These are phyloP conservation scores for Halictus ligatus DNA, from an alignment of 2,888 invertebrate species.

Conservation along the genomic window DNA sequence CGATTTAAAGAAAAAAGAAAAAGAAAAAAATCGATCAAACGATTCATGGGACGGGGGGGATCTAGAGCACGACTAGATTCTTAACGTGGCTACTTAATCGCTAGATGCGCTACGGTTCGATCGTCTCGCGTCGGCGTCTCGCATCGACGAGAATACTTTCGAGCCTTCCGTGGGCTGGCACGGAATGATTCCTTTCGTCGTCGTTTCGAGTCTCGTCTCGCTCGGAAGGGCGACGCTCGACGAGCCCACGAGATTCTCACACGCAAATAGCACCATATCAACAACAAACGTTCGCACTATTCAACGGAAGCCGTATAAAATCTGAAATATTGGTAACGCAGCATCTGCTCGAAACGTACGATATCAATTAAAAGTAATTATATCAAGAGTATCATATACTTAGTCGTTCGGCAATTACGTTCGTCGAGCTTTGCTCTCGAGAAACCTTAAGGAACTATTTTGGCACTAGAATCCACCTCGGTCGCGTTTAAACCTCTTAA, in stretches of 20 bases:
- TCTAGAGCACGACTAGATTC: constrained; percentile 39
- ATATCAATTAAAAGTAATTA: constrained; percentile 60
- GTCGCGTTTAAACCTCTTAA: constrained; percentile 65
- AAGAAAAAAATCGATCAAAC: background rate
- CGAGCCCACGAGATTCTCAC: constrained; percentile 27
- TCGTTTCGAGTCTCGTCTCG: constrained; percentile 6
- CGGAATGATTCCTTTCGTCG: background rate
- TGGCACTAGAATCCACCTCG: constrained; percentile 79
- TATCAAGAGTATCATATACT: constrained; percentile 38
- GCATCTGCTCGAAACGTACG: constrained; percentile 70
- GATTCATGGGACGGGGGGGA: background rate
- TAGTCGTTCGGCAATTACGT: constrained; percentile 59
- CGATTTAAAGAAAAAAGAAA: constrained; percentile 16
- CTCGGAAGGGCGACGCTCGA: constrained; percentile 4
- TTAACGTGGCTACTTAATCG: constrained; percentile 31
- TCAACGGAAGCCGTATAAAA: constrained; percentile 81
- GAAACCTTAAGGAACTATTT: constrained; percentile 79
- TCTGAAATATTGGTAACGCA: constrained; percentile 79
- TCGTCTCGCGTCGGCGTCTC: constrained; percentile 24
- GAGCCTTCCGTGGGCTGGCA: background rate
- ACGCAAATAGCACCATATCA: constrained; percentile 60
- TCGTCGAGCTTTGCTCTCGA: constrained; percentile 62
- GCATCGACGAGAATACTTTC: constrained; percentile 23
- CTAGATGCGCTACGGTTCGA: constrained; percentile 44
- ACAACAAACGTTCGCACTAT: constrained; percentile 74